Conservation (phyloP, 2,888 invertebrate species). For the Antheraea assamensis region DNA sequence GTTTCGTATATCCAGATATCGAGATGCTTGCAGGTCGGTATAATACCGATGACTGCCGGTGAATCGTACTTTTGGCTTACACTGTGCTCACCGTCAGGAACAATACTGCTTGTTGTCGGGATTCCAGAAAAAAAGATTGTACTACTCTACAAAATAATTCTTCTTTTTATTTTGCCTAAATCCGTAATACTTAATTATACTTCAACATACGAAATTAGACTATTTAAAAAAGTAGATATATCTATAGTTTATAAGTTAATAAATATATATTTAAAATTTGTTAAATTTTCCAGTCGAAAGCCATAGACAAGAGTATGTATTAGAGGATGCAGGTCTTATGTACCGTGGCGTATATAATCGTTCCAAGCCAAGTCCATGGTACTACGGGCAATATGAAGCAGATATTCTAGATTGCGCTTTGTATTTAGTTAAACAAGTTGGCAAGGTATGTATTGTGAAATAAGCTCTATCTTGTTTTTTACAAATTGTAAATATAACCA, state of each 20-base stretch:
- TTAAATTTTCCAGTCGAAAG: slow-evolving; percentile 77
- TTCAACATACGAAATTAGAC: too few species aligned
- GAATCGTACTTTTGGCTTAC: too few species aligned
- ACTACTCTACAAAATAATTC: too few species aligned
- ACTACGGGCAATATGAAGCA: slow-evolving; percentile 94
- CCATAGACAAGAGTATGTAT: slow-evolving; percentile 91
- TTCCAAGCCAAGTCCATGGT: slow-evolving; percentile 93
- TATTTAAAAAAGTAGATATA: not conserved
- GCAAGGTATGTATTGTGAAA: slow-evolving; percentile 76
- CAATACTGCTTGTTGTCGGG: too few species aligned
- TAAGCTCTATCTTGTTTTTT: not conserved
- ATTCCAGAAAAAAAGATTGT: too few species aligned
- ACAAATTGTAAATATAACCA: not conserved
- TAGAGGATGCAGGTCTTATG: slow-evolving; percentile 94
- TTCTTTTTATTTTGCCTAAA: too few species aligned
- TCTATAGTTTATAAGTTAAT: too few species aligned
- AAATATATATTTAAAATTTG: not conserved
- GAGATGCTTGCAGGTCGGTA: too few species aligned
- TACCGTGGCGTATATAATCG: slow-evolving; percentile 94
- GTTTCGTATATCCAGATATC: too few species aligned
- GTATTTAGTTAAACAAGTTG: slow-evolving; percentile 87
- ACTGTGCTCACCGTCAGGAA: too few species aligned
- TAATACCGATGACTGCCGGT: too few species aligned
- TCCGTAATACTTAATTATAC: too few species aligned
- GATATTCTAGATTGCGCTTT: slow-evolving; percentile 91